phyloP scores from a whole-genome alignment of 2,113 vertebrate species.

The Phrynosoma platyrhinos region DNA sequence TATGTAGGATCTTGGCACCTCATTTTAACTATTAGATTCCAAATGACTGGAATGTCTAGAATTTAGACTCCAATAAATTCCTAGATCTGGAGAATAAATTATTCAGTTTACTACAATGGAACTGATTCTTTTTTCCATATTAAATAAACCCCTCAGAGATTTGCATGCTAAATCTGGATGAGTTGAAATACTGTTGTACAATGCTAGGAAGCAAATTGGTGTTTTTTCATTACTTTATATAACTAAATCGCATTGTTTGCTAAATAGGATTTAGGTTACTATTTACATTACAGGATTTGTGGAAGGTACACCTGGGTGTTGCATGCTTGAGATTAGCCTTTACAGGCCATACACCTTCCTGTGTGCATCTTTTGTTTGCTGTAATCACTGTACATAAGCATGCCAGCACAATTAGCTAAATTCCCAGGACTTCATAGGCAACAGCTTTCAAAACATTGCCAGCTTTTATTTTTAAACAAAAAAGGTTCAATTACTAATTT shows the following conservation, averaged over 20 bases:
- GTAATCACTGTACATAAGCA: conserved; percentile 41
- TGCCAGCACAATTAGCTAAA: conserved; percentile 25
- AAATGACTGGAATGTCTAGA: too few species aligned
- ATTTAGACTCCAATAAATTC: neutral
- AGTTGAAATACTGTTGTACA: neutral
- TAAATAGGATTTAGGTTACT: neutral
- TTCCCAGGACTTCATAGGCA: conserved; percentile 1
- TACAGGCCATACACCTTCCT: conserved; percentile 10
- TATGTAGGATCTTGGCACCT: too few species aligned
- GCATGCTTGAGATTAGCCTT: conserved; percentile 9
- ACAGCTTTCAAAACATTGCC: neutral
- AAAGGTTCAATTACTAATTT: neutral
- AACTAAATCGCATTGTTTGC: conserved; percentile 7
- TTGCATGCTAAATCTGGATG: neutral
- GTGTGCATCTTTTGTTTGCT: conserved; percentile 18
- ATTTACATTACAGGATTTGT: conserved; percentile 19
- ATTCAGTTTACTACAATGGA: neutral
- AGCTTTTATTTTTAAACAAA: conserved; percentile 19
- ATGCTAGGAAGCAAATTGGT: neutral
- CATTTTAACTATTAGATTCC: too few species aligned
- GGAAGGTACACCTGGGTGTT: conserved; percentile 37
- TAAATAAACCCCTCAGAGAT: neutral
- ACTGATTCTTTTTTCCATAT: neutral
- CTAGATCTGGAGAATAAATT: neutral
- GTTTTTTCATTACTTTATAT: neutral